Percentiles rank a stretch among this genome's conserved stretches.
These are phyloP conservation scores for Haliclona indistincta DNA, from an alignment of 37 sponge, comb jelly and placozoan genomes.

Conservation along the genomic window DNA sequence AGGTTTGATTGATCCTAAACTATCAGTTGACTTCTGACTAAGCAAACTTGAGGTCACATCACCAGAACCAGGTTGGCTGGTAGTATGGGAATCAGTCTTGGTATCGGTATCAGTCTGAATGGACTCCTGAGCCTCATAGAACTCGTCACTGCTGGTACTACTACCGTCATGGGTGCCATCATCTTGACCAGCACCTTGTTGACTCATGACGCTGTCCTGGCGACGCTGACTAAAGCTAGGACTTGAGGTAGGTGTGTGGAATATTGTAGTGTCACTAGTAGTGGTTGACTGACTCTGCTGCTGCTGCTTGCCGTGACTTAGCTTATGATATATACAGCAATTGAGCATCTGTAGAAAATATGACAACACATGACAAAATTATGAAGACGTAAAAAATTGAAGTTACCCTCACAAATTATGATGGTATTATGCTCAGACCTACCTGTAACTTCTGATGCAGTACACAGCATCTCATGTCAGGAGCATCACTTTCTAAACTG, in stretches of 20 bases:
- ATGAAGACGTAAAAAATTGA: no score
- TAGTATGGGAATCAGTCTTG: background rate
- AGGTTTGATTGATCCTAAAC: no score
- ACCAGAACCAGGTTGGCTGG: background rate
- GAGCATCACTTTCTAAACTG: conserved; percentile 56
- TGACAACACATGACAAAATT: background rate
- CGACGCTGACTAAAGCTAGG: background rate
- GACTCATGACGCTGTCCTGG: background rate
- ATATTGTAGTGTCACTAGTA: no score
- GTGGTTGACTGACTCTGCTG: background rate
- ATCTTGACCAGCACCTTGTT: background rate
- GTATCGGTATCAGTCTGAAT: background rate
- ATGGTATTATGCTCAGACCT: background rate
- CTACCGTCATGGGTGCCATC: background rate
- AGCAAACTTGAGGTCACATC: background rate
- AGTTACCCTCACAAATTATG: no score
- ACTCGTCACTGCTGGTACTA: conserved; percentile 67
- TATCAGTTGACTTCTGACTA: background rate
- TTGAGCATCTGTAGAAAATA: conserved; percentile 78
- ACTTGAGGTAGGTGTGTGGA: conserved; percentile 31
- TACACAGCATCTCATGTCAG: conserved; percentile 70
- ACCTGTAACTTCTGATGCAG: conserved; percentile 94
- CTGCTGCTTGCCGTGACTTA: background rate
- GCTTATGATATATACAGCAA: conserved; percentile 81
- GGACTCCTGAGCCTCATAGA: conserved; percentile 76